phyloP scores from a whole-genome alignment of 2,113 vertebrate species.

The Hemibagrus wyckioides region DNA sequence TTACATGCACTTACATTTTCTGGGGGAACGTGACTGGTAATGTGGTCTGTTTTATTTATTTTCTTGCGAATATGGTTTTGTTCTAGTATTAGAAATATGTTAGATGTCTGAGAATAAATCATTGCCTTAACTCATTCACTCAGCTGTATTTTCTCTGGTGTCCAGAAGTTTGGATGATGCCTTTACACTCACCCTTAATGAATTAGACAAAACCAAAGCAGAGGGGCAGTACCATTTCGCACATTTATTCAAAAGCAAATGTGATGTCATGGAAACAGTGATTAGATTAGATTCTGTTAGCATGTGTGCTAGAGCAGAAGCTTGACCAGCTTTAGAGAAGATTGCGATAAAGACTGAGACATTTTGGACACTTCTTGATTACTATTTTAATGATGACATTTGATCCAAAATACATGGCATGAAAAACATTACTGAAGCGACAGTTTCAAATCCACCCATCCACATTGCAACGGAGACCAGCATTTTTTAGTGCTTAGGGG shows the following conservation, averaged over 20 bases:
- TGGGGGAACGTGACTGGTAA: slow-evolving; percentile 48
- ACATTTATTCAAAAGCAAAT: slow-evolving; percentile 31
- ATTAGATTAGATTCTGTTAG: slow-evolving; percentile 21
- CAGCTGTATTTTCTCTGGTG: background rate
- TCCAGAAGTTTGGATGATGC: background rate
- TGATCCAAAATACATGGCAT: background rate
- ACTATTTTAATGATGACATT: slow-evolving; percentile 7
- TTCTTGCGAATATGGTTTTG: slow-evolving; percentile 41
- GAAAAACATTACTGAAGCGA: background rate
- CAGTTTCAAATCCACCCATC: background rate
- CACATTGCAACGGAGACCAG: slow-evolving; percentile 16
- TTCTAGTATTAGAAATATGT: slow-evolving; percentile 29
- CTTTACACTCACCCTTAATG: background rate
- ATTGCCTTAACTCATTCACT: slow-evolving; percentile 49
- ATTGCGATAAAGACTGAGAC: background rate
- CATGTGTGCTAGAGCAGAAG: background rate
- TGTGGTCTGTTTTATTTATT: slow-evolving; percentile 58
- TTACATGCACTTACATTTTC: slow-evolving; percentile 63
- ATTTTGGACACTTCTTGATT: slow-evolving; percentile 10
- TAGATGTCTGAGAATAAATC: slow-evolving; percentile 50
- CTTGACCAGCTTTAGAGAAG: background rate
- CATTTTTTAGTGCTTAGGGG: slow-evolving; percentile 8
- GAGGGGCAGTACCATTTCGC: too few species aligned
- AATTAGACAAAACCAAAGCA: background rate
- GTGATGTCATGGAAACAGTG: slow-evolving; percentile 34